Base-by-base conservation (phyloP, 2,888 invertebrate species). In the Drosophila mimica region DNA sequence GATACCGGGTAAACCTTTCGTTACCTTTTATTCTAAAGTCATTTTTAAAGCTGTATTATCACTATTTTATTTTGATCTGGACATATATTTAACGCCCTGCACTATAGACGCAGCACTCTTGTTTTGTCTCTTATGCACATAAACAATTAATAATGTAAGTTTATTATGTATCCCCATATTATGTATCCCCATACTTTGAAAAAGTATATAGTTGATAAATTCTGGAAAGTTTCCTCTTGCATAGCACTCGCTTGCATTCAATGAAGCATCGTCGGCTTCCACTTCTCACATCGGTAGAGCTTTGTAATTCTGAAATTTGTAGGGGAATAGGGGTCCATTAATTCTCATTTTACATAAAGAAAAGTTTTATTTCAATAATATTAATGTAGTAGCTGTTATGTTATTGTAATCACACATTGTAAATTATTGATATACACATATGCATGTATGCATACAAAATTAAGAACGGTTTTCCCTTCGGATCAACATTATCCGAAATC, bases 281-380 rank as follows among this genome's bases (percentile, higher is more conserved):
- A 25, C 15, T 15, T 25, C 15, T 28, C 58, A 68, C 38, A 57
- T 48, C 28, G 56, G 61, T 63, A 66, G 46, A 63, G 67, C 68
- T 58, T 57, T 68, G 75, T 76, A 71, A 79, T 67, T 65, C 70
- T 82, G 79, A 73, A 82, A 72, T 74, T 81, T 57, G 8, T 63
- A 59, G 43, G 59, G 51, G 62, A 52, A 6, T 63, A 59, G 43
- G 59, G 51, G 62, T 64, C 59, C 61, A 70, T 68, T 61, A 61
- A 59, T 73, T 76, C 71, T 49, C 53, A 49, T 60, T 48, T 66
- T 8, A 8, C 48, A 25, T 8, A 28, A 15, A 31, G 5, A 7
- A 46, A 25, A 25, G 25, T 46, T 25, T 15, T 7, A 46, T 46
- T 46, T 46, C 8, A 25, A 8, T 46, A 25, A 25, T 8, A 25